Evolutionary conservation across 1,140 invertebrate genomes (phyloP), one percentile per base, ranked within the genome.

Genomic region (Drosophila arawakana): DNA sequence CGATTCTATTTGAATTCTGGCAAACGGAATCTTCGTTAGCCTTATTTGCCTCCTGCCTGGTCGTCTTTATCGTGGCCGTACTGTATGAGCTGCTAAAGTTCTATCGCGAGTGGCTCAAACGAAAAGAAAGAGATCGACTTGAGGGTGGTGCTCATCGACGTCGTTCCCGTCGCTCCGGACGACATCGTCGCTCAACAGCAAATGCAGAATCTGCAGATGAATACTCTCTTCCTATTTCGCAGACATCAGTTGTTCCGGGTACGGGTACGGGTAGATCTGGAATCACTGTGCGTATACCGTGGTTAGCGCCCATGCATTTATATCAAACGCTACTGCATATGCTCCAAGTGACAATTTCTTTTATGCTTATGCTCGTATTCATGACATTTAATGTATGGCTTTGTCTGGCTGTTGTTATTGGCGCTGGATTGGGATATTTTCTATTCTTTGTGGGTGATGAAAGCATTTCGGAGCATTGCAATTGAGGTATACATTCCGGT

Each of bases 341-440:
- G 75, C 61, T 99, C 0, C 98, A 99, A 93, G 95, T 99, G 35
- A 95, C 96, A 2, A 93, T 98, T 37, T 97, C 97, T 8, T 99
- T 97, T 96, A 11, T 98, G 80, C 94, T 99, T 18, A 99, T 99
- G 98, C 93, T 99, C 92, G 96, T 99, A 63, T 99, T 99, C 93
- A 99, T 99, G 98, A 99, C 98, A 0, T 99, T 98, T 50, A 86
- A 88, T 25, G 76, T 86, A 7, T 88, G 83, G 83, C 92, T 99
- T 5, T 98, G 98, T 88, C 60, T 97, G 10, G 96, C 97, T 0
- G 95, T 99, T 13, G 95, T 98, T 0, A 81, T 98, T 2, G 98
- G 98, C 0, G 96, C 97, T 13, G 97, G 96, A 0, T 93, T 96
- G 7, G 98, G 98, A 2, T 99, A 98, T 93, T 98, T 99, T 92